phyloP scores from a whole-genome alignment of 2,797 vertebrate genomes.

The Gambusia yucatana region DNA sequence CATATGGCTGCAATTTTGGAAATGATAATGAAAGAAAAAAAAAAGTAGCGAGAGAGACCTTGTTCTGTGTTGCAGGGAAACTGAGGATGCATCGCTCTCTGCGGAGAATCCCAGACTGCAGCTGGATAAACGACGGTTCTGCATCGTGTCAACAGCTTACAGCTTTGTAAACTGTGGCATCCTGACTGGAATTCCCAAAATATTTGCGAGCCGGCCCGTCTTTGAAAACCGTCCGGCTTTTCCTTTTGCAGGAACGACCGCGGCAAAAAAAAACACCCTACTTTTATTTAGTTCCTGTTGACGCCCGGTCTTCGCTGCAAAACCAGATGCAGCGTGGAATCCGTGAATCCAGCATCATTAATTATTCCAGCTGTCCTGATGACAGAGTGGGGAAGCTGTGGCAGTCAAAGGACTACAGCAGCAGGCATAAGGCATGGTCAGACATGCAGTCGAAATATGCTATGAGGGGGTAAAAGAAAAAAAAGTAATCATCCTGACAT shows the following conservation, averaged over 20 bases:
- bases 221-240: not conserved
- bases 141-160: conserved; percentile 54
- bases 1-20: conserved; percentile 74
- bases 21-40: conserved; percentile 2
- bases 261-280: not conserved
- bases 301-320: conserved; percentile 13
- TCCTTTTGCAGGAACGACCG: conserved; percentile 14
- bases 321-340: conserved; percentile 22
- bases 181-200: conserved; percentile 36
- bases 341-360: conserved; percentile 32
- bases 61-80: conserved; percentile 32
- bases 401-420: conserved; percentile 32
- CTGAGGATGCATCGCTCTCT: conserved; percentile 62
- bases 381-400: conserved; percentile 23
- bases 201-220: conserved; percentile 23
- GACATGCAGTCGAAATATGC: conserved; percentile 50
- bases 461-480: conserved; percentile 12
- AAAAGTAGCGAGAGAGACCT: conserved; percentile 28
- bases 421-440: conserved; percentile 29
- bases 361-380: conserved; percentile 39
- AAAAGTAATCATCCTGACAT: conserved; percentile 37
- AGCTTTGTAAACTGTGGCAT: conserved; percentile 54
- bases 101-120: conserved; percentile 45
- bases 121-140: conserved; percentile 52
- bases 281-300: conserved; percentile 12